These are phyloP conservation scores for Gnathonemus longibarbis DNA, from an alignment of 2,113 vertebrate genomes.

Conservation along the genomic window DNA sequence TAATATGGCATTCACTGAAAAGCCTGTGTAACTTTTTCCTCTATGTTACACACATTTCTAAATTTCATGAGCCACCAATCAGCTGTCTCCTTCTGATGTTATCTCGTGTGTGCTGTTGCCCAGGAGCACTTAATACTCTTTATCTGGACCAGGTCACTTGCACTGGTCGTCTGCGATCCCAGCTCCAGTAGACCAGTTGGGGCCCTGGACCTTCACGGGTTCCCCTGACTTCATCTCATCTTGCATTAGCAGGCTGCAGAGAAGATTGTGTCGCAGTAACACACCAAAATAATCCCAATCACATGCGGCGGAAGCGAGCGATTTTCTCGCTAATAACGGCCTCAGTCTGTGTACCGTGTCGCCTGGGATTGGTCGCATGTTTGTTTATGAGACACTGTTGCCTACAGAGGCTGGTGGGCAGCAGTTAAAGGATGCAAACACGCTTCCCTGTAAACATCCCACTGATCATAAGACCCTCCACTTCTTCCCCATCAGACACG, in stretches of 20 bases:
- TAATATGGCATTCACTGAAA: not conserved
- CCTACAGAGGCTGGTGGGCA: not conserved
- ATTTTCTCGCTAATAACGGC: not conserved
- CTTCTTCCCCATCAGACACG: constrained; percentile 14
- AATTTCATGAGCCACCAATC: not conserved
- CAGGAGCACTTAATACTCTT: not conserved
- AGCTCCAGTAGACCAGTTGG: not conserved
- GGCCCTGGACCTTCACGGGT: not conserved
- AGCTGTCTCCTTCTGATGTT: not conserved
- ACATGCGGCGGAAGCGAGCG: not conserved
- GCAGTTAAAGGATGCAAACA: constrained; percentile 3
- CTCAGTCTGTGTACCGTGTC: too few relatives aligned
- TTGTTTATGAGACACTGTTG: not conserved
- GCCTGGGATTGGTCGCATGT: not conserved
- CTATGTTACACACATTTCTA: not conserved
- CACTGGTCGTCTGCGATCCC: not conserved
- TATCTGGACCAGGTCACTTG: not conserved
- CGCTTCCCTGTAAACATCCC: constrained; percentile 5
- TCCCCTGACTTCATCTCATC: not conserved
- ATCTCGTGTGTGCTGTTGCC: not conserved
- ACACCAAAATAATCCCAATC: not conserved
- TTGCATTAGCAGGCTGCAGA: not conserved
- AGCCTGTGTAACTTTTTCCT: not conserved
- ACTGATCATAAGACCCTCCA: constrained; percentile 19
- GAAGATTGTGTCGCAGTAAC: not conserved